A percentile compares a stretch with the other conserved stretches of the same genome.
Evolutionary conservation across 2,113 vertebrate species (phyloP).

Genomic region (Rousettus leschenaultii): DNA sequence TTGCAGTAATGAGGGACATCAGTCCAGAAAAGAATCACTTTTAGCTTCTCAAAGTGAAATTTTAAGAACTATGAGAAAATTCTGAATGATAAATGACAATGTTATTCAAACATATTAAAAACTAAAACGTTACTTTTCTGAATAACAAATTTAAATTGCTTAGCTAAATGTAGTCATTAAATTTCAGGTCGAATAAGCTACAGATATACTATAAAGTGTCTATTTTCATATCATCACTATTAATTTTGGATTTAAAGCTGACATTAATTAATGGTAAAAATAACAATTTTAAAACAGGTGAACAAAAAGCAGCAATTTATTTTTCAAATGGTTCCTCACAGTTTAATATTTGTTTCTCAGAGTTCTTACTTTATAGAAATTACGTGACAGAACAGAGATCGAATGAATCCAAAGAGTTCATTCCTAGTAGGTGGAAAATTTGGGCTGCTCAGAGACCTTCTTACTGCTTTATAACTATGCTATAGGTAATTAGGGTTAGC

Average conservation of each 20-base stretch:
- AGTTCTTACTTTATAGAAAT: not conserved
- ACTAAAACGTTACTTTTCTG: not conserved
- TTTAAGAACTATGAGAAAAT: constrained; percentile 36
- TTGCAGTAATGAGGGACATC: not conserved
- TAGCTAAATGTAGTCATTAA: not conserved
- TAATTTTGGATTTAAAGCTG: not conserved
- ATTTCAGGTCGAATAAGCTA: not conserved
- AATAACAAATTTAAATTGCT: not conserved
- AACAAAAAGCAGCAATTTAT: not conserved
- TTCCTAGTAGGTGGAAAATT: not conserved
- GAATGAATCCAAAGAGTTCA: not conserved
- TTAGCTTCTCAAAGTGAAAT: not conserved
- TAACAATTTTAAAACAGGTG: not conserved
- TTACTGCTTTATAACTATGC: not conserved
- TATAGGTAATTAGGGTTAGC: not conserved
- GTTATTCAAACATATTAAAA: not conserved
- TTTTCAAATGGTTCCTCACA: not conserved
- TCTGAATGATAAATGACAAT: not conserved
- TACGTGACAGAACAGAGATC: not conserved
- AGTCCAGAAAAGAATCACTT: not conserved
- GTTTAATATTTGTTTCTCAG: not conserved
- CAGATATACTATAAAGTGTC: not conserved
- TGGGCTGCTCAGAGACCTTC: not conserved
- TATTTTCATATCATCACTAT: not conserved
- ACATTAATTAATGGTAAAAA: not conserved